Evolutionary conservation across 2,113 vertebrate species (phyloP), one percentile per base, ranked within the genome.

Genomic region (Butorides virescens): DNA sequence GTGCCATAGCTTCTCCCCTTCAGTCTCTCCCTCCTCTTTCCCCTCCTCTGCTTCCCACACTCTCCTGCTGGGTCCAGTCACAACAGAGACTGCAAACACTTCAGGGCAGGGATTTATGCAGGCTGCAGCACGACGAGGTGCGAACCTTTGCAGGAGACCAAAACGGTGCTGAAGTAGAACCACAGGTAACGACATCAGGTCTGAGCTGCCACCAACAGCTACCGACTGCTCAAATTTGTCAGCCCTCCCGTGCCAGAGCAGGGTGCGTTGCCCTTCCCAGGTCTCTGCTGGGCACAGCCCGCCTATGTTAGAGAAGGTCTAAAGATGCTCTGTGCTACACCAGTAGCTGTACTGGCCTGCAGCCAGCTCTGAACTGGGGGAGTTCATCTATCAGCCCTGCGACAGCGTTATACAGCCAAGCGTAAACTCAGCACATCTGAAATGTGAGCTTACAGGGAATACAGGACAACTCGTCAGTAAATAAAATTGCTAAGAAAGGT

Each of bases 221-320:
- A 58, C 46, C 4, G 6, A 50, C 30, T 36, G 11, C 34, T 25
- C 46, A 32, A 52, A 76, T 9, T 47, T 44, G 56, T 56, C 72
- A 73, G 39, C 22, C 4, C 14, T 65, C 9, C 39, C 1, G 1
- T 3, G 36, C 34, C 1, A 2, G 11, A 55, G 50, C 2, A 1
- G 42, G 25, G 14, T 0, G 1, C 2, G 0, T 0, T 63, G 81
- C 44, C 23, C 58, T 66, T 29, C 47, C n/a, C 25, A 25, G 27
- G 11, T 16, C 56, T 59, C 32, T 88, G 74, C 68, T n/a, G 26
- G 56, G 19, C 4, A 1, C 59, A 49, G 49, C 34, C 34, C 2
- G 3, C 18, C 17, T 50, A 7, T 25, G 21, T 29, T 9, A 89
- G 12, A 58, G 42, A 34, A 86, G 46, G 8, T 56, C 39, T 67